phyloP scores from a whole-genome alignment of 2,113 vertebrate genomes.

The Xenopus laevis region DNA sequence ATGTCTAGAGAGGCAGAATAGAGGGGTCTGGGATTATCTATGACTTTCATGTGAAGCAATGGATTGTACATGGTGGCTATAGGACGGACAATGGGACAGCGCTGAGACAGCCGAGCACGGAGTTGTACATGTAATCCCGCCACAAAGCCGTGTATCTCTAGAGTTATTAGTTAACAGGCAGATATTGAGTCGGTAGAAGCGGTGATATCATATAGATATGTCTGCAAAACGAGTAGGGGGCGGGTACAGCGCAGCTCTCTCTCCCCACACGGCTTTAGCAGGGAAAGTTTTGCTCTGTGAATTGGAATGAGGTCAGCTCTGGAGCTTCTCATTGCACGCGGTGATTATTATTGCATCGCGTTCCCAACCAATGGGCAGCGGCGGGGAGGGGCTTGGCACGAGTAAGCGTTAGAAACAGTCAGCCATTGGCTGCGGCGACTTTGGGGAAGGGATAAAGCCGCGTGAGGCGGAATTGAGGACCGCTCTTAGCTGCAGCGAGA shows the following conservation, averaged over 20 bases:
- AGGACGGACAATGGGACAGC: too few species aligned
- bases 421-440: constrained; percentile 68
- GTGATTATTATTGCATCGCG: constrained; percentile 89
- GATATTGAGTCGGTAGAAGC: too few species aligned
- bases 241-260: constrained; percentile 48
- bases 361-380: constrained; percentile 74
- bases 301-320: constrained; percentile 98
- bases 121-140: not conserved
- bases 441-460: constrained; percentile 85
- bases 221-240: not conserved
- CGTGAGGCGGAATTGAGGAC: constrained; percentile 76
- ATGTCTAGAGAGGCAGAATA: too few species aligned
- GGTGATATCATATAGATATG: not conserved
- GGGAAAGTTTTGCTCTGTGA: constrained; percentile 83
- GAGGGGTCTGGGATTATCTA: too few species aligned
- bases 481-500: constrained; percentile 78
- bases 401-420: constrained; percentile 85
- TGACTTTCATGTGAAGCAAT: too few species aligned
- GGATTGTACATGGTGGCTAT: too few species aligned
- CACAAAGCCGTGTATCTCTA: too few species aligned
- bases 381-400: constrained; percentile 72
- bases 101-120: not conserved
- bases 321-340: constrained; percentile 95
- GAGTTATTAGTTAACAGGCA: too few species aligned
- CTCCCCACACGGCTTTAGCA: constrained; percentile 40